Evolutionary conservation across 1,140 invertebrate genomes (phyloP), one percentile per base, ranked within the genome.

Genomic region (Lepidotrigona ventralis): DNA sequence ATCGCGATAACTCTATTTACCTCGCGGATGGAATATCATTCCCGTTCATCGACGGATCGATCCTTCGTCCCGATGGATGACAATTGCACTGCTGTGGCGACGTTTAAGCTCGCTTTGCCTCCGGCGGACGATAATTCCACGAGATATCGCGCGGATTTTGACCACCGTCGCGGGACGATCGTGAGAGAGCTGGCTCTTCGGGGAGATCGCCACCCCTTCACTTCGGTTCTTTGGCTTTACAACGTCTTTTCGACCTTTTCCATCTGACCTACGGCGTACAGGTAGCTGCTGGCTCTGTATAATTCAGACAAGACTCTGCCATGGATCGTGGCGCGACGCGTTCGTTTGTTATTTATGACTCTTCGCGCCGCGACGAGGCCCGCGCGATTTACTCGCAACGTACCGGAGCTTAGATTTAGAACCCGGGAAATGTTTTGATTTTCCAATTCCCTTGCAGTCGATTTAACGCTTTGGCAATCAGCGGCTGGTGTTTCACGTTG

Each of bases 51-150:
- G n/a, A 23, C 60, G 29, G 17, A 12, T 26, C 12, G 39, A 8
- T 46, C 6, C 6, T 46, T 46, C 6, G 33, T 33, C 4, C 33
- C 33, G 80, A 77, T 29, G 54, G 39, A 82, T 58, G 53, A 69
- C 73, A 60, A 77, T 21, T 58, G 63, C 73, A 53, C 23, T 21
- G 23, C 63, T 58, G 3, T 15, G 39, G 64, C 69, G 78, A 84
- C 81, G 85, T 81, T 88, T 84, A 88, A 88, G 77, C 68, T 63
- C 63, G 63, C 71, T 29, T 54, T 0, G 39, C 8, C 79, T 60
- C 51, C 23, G 56, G 68, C 63, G 51, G 53, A 54, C 70, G 68
- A 75, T 87, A 87, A 88, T 84, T 88, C 64, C 72, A 79, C 54
- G 64, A 78, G 74, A 88, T 72, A 56, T 73, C 2, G 72, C 6